These are phyloP conservation scores for Agraylea sexmaculata DNA, from an alignment of 1,140 invertebrate species.

Conservation along the genomic window DNA sequence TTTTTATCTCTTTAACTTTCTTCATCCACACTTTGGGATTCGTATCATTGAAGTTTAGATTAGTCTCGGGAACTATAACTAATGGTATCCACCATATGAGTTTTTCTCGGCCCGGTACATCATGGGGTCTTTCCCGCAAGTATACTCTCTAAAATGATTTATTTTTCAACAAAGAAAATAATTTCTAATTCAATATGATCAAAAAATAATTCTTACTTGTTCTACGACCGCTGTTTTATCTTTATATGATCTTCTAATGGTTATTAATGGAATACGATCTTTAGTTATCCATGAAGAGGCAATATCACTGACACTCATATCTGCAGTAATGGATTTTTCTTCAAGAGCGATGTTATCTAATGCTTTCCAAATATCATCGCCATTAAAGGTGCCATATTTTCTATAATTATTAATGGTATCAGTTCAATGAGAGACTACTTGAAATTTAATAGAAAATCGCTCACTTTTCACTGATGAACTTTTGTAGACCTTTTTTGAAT, in stretches of 20 bases:
- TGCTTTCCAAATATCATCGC: conserved; percentile 68
- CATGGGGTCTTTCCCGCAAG: conserved; percentile 52
- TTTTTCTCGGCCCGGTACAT: conserved; percentile 47
- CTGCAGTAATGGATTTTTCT: conserved; percentile 43
- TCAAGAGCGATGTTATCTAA: conserved; percentile 53
- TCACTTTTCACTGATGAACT: conserved; percentile 53
- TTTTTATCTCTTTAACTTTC: conserved; percentile 34
- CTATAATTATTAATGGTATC: conserved; percentile 32
- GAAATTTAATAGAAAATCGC: background rate
- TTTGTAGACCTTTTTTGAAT: conserved; percentile 63
- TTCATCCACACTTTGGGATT: conserved; percentile 48
- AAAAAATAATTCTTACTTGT: conserved; percentile 54
- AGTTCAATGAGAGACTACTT: background rate
- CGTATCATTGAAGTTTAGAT: conserved; percentile 43
- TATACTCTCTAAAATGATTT: conserved; percentile 46
- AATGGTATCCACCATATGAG: conserved; percentile 61
- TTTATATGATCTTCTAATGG: conserved; percentile 55
- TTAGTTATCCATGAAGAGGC: conserved; percentile 72
- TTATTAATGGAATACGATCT: conserved; percentile 68
- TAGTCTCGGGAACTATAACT: conserved; percentile 42
- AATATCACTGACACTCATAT: conserved; percentile 52
- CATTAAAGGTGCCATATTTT: conserved; percentile 61
- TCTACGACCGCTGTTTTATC: conserved; percentile 46
- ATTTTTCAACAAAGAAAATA: conserved; percentile 3
- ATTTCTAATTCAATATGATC: too few relatives aligned